Base-by-base conservation (phyloP, 2,113 vertebrate species). In the Hippoglossus stenolepis region DNA sequence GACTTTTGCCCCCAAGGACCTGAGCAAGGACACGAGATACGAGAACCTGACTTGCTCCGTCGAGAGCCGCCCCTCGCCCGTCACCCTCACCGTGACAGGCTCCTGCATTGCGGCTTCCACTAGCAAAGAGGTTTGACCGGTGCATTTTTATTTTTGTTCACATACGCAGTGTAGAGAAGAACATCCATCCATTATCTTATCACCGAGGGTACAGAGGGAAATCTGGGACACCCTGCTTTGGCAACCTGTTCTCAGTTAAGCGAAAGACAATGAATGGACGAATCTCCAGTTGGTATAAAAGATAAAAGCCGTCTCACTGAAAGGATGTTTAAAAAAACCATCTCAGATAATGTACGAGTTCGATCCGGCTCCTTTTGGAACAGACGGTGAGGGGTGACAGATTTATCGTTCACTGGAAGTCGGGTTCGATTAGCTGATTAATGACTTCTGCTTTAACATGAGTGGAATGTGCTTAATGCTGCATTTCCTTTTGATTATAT, bases 11-110 rank as follows among this genome's bases (percentile, higher is more conserved):
- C 96, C 97, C 2, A 70, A 84, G 0, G 91, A 95, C 59, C 68
- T 95, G 40, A 94, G 88, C 65, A 91, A 86, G 17, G 91, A 96
- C 15, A 83, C 82, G 43, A 87, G 92, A 81, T 94, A 87, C 12
- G 92, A 96, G 70, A 94, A 93, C 31, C 60, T 98, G 45, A 59
- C 40, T 5, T 98, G 97, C 86, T 83, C 68, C 78, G 93, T 97
- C 67, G 94, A 96, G 57, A 96, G 94, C 15, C 79, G 82, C 5
- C 86, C 70, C 17, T 88, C 71, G 1, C 80, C 93, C 0, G 60
- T 97, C 8, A 89, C 0, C n/a, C 94, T 98, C 10, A 95, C 93
- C 0, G 91, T 97, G 60, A 89, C 92, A 0, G 96, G 96, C 21
- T 89, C 93, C 77, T 97, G 96, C 18, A 82, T 95, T 21, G 72